phyloP scores from a whole-genome alignment of 2,797 vertebrate species.

The Toxotes lorentzi region DNA sequence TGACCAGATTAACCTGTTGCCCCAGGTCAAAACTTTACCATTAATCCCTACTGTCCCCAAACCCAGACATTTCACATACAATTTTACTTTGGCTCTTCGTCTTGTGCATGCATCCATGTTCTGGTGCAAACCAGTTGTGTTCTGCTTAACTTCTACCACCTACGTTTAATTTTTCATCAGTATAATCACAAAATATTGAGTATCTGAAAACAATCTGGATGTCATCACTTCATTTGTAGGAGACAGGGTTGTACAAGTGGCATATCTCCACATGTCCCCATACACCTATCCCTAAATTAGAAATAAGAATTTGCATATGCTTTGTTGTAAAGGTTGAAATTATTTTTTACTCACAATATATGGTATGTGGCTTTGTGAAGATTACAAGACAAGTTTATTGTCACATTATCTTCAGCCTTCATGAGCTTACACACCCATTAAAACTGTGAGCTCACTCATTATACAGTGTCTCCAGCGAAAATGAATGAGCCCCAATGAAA shows the following conservation, averaged over 20 bases:
- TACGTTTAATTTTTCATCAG: background rate
- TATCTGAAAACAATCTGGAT: background rate
- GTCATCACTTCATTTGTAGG: background rate
- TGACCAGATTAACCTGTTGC: background rate
- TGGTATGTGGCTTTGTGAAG: background rate
- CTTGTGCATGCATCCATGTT: background rate
- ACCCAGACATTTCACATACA: background rate
- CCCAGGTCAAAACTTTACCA: background rate
- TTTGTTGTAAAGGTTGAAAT: background rate
- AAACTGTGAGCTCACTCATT: constrained; percentile 29
- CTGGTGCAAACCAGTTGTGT: background rate
- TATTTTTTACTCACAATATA: background rate
- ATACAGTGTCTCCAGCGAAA: constrained; percentile 41
- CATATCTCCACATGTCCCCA: background rate
- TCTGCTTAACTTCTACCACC: background rate
- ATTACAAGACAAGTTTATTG: background rate
- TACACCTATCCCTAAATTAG: background rate
- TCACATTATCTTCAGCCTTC: background rate
- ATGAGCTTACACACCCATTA: constrained; percentile 12
- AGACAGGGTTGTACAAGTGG: background rate
- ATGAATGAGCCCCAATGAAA: constrained; percentile 44
- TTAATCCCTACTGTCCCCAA: background rate
- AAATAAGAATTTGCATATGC: background rate
- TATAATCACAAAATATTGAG: background rate
- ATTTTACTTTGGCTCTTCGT: background rate